A percentile compares a stretch with the other conserved stretches of the same genome.
Conservation (phyloP, 2,888 invertebrate species). For the Lasioglossum vierecki region DNA sequence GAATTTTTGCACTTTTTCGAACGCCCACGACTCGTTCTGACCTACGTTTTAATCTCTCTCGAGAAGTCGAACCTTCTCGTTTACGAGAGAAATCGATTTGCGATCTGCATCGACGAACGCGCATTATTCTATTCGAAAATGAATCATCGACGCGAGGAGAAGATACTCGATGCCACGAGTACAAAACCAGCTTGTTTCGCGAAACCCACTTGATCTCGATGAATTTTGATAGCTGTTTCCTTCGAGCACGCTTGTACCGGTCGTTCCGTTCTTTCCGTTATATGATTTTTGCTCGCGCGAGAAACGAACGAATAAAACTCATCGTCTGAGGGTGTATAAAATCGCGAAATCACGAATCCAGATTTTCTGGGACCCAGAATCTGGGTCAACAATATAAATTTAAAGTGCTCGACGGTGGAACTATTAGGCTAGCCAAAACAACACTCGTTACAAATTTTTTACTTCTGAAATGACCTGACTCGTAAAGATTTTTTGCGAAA, state of each 20-base stretch:
- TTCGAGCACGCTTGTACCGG: not conserved
- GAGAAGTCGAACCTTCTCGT: constrained; percentile 6
- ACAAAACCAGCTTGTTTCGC: constrained; percentile 27
- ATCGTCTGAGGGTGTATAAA: not conserved
- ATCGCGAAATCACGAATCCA: not conserved
- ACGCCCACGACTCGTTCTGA: not conserved
- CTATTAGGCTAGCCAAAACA: not conserved
- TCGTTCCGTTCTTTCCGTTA: not conserved
- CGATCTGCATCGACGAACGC: constrained; percentile 18
- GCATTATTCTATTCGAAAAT: constrained; percentile 52
- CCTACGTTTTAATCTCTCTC: constrained; percentile 28
- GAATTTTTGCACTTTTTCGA: too few species aligned
- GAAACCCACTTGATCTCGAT: constrained; percentile 37
- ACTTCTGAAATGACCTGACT: not conserved
- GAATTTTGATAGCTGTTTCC: constrained; percentile 33
- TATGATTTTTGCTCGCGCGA: not conserved
- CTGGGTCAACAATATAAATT: not conserved
- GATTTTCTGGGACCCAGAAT: not conserved
- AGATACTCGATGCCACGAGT: constrained; percentile 22
- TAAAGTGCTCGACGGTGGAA: not conserved
- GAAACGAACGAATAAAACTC: not conserved
- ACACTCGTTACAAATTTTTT: not conserved
- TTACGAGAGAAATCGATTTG: constrained; percentile 52
- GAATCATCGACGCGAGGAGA: constrained; percentile 37
- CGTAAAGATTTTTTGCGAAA: not conserved